Percentiles rank a stretch among this genome's conserved stretches.
phyloP scores from a whole-genome alignment of 2,888 invertebrate species.

The Eledone cirrhosa region DNA sequence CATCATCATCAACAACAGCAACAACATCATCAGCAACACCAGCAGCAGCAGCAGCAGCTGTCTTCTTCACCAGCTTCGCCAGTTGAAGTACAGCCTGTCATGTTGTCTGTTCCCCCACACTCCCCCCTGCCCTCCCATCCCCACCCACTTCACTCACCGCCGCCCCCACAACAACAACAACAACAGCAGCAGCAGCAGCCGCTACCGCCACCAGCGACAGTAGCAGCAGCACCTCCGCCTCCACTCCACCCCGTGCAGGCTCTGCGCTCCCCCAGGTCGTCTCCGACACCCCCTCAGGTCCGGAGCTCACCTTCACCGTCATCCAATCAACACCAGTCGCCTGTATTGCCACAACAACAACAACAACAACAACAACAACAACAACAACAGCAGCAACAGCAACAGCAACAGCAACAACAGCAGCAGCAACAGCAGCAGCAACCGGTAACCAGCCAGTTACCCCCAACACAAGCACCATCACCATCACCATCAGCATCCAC shows the following conservation, averaged over 20 bases:
- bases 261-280: neutral
- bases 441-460: neutral
- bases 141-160: conserved; percentile 3
- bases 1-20: neutral
- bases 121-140: neutral
- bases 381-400: neutral
- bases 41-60: neutral
- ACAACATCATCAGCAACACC: neutral
- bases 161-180: neutral
- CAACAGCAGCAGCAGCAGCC: neutral
- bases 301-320: conserved; percentile 17
- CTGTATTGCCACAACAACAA: neutral
- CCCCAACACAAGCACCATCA: no score
- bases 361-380: neutral
- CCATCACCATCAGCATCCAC: neutral
- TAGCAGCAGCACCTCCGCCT: neutral
- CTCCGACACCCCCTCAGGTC: conserved; percentile 22
- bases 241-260: neutral
- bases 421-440: neutral
- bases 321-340: conserved; percentile 10
- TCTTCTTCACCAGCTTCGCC: conserved; percentile 4
- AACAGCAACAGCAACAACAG: neutral
- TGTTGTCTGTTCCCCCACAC: neutral
- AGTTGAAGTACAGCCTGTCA: neutral
- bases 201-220: neutral